These are phyloP conservation scores for Athetis lepigone DNA, from an alignment of 2,888 invertebrate species.

Conservation along the genomic window DNA sequence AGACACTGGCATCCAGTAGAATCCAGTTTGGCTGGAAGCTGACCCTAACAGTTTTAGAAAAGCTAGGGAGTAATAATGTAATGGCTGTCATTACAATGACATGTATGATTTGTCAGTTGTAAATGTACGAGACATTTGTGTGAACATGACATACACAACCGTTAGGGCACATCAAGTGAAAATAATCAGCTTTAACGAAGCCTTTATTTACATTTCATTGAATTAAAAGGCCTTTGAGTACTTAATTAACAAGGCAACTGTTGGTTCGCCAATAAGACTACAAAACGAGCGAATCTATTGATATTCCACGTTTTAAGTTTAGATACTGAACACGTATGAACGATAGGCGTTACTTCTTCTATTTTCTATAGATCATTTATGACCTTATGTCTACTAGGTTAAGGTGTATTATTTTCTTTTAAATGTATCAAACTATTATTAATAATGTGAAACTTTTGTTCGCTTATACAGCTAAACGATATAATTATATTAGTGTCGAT, in stretches of 20 bases:
- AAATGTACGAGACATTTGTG: too few relatives aligned
- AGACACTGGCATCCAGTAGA: too few relatives aligned
- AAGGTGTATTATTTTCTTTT: not conserved
- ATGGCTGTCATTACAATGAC: too few relatives aligned
- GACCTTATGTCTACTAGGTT: not conserved
- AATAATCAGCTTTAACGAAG: not conserved
- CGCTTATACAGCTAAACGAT: not conserved
- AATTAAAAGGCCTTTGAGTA: not conserved
- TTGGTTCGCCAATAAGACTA: conserved; percentile 2
- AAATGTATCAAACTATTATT: not conserved
- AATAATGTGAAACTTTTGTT: not conserved
- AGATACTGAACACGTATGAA: conserved; percentile 15
- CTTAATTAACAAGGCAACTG: conserved; percentile 21
- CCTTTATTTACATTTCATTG: not conserved
- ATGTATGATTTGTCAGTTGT: too few relatives aligned
- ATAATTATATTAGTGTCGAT: too few relatives aligned
- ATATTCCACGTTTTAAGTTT: conserved; percentile 3
- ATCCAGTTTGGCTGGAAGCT: too few relatives aligned
- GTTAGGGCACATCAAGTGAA: too few relatives aligned
- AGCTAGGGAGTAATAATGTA: too few relatives aligned
- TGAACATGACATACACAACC: too few relatives aligned
- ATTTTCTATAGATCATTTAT: conserved; percentile 6
- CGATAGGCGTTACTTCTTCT: not conserved
- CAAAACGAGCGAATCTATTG: not conserved
- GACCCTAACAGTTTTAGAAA: too few relatives aligned